phyloP scores from a whole-genome alignment of 2,888 invertebrate genomes.

The Galeopsomyia nigrocyanea region DNA sequence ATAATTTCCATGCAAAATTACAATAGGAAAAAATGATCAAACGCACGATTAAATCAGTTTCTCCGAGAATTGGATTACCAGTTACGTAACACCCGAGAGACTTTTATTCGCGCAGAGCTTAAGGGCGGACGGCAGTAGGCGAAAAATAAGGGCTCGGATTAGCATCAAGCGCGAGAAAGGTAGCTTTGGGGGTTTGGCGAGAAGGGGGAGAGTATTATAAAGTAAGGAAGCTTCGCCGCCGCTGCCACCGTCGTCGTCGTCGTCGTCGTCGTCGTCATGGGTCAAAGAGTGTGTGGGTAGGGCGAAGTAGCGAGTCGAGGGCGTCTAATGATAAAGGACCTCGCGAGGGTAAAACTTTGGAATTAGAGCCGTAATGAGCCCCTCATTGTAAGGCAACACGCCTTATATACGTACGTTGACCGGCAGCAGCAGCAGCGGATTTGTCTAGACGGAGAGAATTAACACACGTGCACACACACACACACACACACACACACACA shows the following conservation, averaged over 20 bases:
- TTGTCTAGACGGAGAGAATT: slow-evolving; percentile 46
- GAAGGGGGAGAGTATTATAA: neutral
- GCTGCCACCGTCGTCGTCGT: neutral
- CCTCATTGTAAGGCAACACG: slow-evolving; percentile 42
- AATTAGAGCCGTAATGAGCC: slow-evolving; percentile 60
- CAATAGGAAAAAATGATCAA: too few relatives aligned
- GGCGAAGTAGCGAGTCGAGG: slow-evolving; percentile 1
- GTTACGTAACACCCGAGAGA: too few relatives aligned
- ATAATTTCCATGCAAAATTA: too few relatives aligned
- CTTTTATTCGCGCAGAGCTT: too few relatives aligned
- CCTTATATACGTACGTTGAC: slow-evolving; percentile 36
- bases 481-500: neutral
- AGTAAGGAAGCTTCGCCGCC: neutral
- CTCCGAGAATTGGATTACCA: too few relatives aligned
- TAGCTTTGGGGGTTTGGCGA: too few relatives aligned
- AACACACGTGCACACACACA: slow-evolving; percentile 35
- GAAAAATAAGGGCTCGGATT: slow-evolving; percentile 26
- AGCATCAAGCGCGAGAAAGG: neutral
- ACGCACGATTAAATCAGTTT: too few relatives aligned
- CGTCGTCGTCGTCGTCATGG: neutral
- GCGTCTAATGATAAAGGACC: slow-evolving; percentile 46
- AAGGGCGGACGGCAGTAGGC: neutral
- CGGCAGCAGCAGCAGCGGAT: slow-evolving; percentile 38
- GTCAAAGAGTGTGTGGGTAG: neutral
- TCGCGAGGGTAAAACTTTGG: slow-evolving; percentile 52